Conservation (phyloP, 1,140 invertebrate genomes). For the Diabrotica undecimpunctata region DNA sequence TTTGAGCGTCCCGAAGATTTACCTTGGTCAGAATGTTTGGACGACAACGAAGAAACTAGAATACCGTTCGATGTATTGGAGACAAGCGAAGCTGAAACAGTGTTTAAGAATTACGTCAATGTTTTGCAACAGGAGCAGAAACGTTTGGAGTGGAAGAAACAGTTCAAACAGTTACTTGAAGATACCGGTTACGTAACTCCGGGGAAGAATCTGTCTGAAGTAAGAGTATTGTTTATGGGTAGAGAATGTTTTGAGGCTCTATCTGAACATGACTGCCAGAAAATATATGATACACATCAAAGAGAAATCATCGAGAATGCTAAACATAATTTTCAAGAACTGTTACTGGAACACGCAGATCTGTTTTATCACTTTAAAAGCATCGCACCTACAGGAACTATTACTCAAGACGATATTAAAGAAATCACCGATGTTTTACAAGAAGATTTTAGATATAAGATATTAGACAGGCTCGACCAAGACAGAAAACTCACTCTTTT, state of each 20-base stretch:
- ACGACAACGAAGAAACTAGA: conserved; percentile 62
- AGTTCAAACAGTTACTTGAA: conserved; percentile 90
- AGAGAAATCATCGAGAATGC: conserved; percentile 86
- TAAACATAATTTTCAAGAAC: conserved; percentile 89
- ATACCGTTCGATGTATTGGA: conserved; percentile 91
- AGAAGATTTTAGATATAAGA: conserved; percentile 91
- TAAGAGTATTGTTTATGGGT: conserved; percentile 90
- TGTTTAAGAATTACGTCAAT: conserved; percentile 88
- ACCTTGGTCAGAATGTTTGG: conserved; percentile 75
- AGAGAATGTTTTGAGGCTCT: conserved; percentile 91
- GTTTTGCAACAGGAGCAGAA: conserved; percentile 86
- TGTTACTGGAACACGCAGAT: conserved; percentile 90
- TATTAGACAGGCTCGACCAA: conserved; percentile 88
- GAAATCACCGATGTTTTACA: conserved; percentile 89
- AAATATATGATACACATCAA: conserved; percentile 95
- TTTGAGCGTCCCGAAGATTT: conserved; percentile 76
- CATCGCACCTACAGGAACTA: conserved; percentile 82
- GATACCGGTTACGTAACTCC: conserved; percentile 93
- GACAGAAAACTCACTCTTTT: conserved; percentile 91
- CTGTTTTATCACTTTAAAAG: conserved; percentile 92
- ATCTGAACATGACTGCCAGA: conserved; percentile 83
- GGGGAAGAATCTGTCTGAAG: conserved; percentile 88
- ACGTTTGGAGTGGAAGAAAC: conserved; percentile 87
- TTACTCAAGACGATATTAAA: conserved; percentile 91
- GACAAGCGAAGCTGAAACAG: conserved; percentile 84